Percentiles rank a stretch among this genome's conserved stretches.
phyloP scores from a whole-genome alignment of 2,113 vertebrate species.

The Ascaphus truei region DNA sequence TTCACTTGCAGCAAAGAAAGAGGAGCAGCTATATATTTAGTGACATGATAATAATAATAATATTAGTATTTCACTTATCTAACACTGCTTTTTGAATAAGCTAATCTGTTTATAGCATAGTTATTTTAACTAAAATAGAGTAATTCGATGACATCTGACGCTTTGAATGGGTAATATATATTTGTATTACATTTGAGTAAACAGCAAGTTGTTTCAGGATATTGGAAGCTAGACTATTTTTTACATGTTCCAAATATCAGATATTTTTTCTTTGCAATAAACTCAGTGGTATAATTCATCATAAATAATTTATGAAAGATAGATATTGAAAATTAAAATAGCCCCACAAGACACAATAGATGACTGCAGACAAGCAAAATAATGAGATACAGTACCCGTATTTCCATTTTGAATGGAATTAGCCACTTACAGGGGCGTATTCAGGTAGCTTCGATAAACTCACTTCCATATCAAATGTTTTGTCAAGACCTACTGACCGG shows the following conservation, averaged over 20 bases:
- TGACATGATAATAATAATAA: too few species aligned
- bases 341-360: conserved; percentile 23
- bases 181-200: conserved; percentile 3
- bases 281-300: conserved; percentile 24
- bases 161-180: not conserved
- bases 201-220: not conserved
- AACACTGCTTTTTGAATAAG: too few species aligned
- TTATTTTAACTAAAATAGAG: not conserved
- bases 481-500: too few species aligned
- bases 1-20: too few species aligned
- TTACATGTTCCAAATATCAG: conserved; percentile 23
- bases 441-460: too few species aligned
- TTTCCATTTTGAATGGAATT: too few species aligned
- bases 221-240: conserved; percentile 13
- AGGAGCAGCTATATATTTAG: too few species aligned
- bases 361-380: conserved; percentile 12
- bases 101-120: too few species aligned
- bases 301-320: conserved; percentile 32
- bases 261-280: conserved; percentile 25
- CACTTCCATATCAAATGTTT: too few species aligned
- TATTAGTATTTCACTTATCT: too few species aligned
- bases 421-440: too few species aligned
- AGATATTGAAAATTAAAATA: conserved; percentile 30
- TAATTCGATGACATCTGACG: not conserved
- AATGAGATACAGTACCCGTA: too few species aligned